A percentile compares a stretch with the other conserved stretches of the same genome.
phyloP scores from a whole-genome alignment of 2,888 invertebrate species.

The Cartodere bifasciata region DNA sequence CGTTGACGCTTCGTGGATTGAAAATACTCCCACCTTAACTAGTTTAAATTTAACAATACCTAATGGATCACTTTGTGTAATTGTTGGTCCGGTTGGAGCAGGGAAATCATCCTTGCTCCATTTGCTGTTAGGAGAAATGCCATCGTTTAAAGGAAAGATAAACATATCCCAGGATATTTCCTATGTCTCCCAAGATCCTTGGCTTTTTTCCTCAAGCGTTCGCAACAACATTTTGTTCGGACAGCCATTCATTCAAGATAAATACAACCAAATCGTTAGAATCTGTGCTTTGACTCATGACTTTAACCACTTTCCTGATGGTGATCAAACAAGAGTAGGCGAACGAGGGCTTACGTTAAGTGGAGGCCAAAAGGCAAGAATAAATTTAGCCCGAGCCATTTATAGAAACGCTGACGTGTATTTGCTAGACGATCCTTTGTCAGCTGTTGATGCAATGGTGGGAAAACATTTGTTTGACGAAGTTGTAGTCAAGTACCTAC shows the following conservation, averaged over 20 bases:
- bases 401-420: constrained; percentile 60
- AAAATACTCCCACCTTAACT: constrained; percentile 7
- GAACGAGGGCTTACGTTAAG: constrained; percentile 63
- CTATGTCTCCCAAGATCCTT: constrained; percentile 67
- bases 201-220: constrained; percentile 57
- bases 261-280: constrained; percentile 36
- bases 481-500: constrained; percentile 43
- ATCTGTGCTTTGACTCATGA: constrained; percentile 55
- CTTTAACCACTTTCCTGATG: constrained; percentile 53
- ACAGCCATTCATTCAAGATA: constrained; percentile 41
- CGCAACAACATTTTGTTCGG: constrained; percentile 71
- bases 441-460: constrained; percentile 65
- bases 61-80: constrained; percentile 24
- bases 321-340: constrained; percentile 62
- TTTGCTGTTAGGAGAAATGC: constrained; percentile 57
- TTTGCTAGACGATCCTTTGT: constrained; percentile 63
- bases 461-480: constrained; percentile 58
- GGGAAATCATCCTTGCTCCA: constrained; percentile 58
- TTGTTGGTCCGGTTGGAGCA: constrained; percentile 52
- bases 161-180: constrained; percentile 46
- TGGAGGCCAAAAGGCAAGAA: constrained; percentile 67
- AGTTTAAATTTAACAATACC: constrained; percentile 11
- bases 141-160: constrained; percentile 44
- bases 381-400: no score
- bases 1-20: constrained; percentile 11